These are phyloP conservation scores for Micrastur ruficollis DNA, from an alignment of 2,797 vertebrate species.

Conservation along the genomic window DNA sequence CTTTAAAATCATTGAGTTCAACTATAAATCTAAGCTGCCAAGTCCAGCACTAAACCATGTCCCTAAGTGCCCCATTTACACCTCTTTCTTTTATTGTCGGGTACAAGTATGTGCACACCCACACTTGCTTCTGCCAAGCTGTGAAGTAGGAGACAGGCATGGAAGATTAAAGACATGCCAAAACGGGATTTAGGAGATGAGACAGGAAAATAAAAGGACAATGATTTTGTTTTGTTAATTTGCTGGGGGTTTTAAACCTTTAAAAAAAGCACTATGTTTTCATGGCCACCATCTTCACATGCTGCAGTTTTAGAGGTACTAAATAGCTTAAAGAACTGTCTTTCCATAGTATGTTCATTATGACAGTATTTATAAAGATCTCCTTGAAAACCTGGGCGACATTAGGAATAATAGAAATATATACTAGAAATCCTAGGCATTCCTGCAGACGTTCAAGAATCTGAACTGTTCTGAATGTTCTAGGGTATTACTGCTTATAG, in stretches of 20 bases:
- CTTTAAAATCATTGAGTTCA: too few species aligned
- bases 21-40: too few species aligned
- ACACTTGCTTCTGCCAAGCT: background rate
- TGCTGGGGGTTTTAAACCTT: background rate
- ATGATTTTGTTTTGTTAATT: background rate
- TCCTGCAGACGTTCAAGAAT: background rate
- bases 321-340: background rate
- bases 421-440: background rate
- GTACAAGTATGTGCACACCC: fast-evolving
- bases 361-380: background rate
- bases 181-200: background rate
- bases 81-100: background rate
- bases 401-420: background rate
- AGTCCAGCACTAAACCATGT: too few species aligned
- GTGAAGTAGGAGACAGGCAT: background rate
- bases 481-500: background rate
- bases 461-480: background rate
- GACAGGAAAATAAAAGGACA: background rate
- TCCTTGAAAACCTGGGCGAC: background rate
- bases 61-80: background rate
- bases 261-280: background rate
- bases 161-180: background rate
- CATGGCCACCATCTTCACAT: background rate
- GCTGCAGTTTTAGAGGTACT: background rate
- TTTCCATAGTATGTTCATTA: background rate